Percentiles rank a stretch among this genome's conserved stretches.
These are phyloP conservation scores for Peromyscus nudipes DNA, from an alignment of 2,797 vertebrate species.

Conservation along the genomic window DNA sequence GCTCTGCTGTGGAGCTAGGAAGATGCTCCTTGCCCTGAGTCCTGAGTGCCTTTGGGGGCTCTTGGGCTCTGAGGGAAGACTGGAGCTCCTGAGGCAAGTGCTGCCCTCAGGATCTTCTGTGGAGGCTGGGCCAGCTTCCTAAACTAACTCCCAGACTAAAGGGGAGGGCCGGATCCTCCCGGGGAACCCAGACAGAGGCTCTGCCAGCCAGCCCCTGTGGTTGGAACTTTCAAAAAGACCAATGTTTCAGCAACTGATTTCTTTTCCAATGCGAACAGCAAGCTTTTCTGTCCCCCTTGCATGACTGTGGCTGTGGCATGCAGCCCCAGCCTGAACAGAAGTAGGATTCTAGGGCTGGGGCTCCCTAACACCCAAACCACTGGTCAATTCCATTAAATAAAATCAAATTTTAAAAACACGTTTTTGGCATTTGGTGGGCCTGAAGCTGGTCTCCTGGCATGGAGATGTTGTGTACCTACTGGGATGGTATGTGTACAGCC, in stretches of 20 bases:
- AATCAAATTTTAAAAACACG: conserved; percentile 73
- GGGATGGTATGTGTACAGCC: conserved; percentile 69
- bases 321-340: conserved; percentile 72
- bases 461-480: conserved; percentile 76
- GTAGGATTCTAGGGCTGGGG: conserved; percentile 71
- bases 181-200: conserved; percentile 74
- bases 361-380: conserved; percentile 77
- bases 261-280: conserved; percentile 82
- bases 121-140: conserved; percentile 72
- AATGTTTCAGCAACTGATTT: conserved; percentile 83
- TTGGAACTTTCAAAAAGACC: conserved; percentile 84
- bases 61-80: conserved; percentile 68
- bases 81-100: conserved; percentile 68
- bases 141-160: conserved; percentile 81
- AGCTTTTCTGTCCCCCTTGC: conserved; percentile 78
- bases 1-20: conserved; percentile 37
- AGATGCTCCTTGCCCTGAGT: conserved; percentile 57
- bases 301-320: conserved; percentile 81
- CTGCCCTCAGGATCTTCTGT: conserved; percentile 77
- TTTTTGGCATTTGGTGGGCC: conserved; percentile 72
- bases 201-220: conserved; percentile 82
- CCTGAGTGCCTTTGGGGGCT: conserved; percentile 68
- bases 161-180: conserved; percentile 69
- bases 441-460: conserved; percentile 72
- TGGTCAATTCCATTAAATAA: conserved; percentile 78